These are phyloP conservation scores for Zophobas morio DNA, from an alignment of 1,140 invertebrate genomes.

Conservation along the genomic window DNA sequence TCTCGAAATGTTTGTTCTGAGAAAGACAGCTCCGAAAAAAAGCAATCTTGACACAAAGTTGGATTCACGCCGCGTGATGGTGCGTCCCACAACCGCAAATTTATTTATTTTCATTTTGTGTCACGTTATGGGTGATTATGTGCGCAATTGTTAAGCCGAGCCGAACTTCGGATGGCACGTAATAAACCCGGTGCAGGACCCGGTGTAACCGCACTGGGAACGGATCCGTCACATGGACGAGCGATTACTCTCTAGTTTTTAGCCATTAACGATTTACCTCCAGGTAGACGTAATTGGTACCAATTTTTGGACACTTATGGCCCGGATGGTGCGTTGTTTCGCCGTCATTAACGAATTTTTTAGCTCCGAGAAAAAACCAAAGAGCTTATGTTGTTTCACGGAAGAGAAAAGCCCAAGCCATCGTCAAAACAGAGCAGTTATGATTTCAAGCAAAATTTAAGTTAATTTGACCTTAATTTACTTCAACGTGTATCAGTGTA, in stretches of 20 bases:
- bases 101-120: constrained; percentile 37
- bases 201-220: constrained; percentile 2
- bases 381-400: too few species aligned
- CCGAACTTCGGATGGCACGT: constrained; percentile 6
- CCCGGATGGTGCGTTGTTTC: constrained; percentile 5
- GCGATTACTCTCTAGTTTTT: constrained; percentile 30
- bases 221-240: constrained; percentile 23
- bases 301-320: constrained; percentile 48
- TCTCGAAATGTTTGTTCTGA: constrained; percentile 31
- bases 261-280: constrained; percentile 40
- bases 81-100: constrained; percentile 26
- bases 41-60: constrained; percentile 22
- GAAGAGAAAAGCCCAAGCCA: too few species aligned
- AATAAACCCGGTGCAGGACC: background rate
- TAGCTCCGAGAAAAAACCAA: too few species aligned
- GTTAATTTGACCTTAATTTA: too few species aligned
- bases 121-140: constrained; percentile 13
- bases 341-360: too few species aligned
- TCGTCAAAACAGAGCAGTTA: too few species aligned
- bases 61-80: constrained; percentile 35
- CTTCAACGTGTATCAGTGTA: too few species aligned
- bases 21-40: constrained; percentile 8
- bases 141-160: constrained; percentile 16
- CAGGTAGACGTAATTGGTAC: constrained; percentile 49
- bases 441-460: too few species aligned